Evolutionary conservation across 2,113 vertebrate genomes (phyloP).

Genomic region (Muntiacus reevesi): DNA sequence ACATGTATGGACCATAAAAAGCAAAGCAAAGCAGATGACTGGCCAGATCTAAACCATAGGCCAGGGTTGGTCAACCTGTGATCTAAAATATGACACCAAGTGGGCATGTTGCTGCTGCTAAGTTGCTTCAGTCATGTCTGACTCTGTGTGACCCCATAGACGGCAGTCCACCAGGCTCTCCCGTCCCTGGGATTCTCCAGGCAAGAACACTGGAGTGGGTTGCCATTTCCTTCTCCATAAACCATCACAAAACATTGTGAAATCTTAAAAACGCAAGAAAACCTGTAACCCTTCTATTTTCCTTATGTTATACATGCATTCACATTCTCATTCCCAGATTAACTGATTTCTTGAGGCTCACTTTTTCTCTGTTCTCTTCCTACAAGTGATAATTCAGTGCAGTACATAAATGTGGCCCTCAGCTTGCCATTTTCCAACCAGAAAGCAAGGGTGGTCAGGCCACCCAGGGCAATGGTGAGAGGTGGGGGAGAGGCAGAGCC

Average conservation of each 20-base stretch:
- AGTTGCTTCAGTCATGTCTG: no score
- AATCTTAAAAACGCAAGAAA: slow-evolving; percentile 1
- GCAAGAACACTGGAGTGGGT: no score
- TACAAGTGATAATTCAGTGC: not conserved
- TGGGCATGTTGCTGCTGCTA: not conserved
- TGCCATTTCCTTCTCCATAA: not conserved
- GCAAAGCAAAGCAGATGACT: not conserved
- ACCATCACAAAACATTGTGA: not conserved
- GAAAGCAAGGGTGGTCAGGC: slow-evolving; percentile 1
- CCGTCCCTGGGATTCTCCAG: no score
- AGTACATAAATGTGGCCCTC: not conserved
- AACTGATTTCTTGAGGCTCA: not conserved
- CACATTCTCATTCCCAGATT: not conserved
- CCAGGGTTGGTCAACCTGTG: not conserved
- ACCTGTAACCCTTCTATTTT: not conserved
- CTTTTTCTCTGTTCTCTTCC: not conserved
- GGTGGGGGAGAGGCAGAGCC: not conserved
- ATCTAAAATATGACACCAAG: not conserved
- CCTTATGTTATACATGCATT: not conserved
- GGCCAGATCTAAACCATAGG: not conserved
- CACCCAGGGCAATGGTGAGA: not conserved
- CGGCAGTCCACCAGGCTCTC: no score
- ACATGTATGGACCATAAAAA: not conserved
- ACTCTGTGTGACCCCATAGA: no score
- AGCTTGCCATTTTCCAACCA: not conserved